phyloP scores from a whole-genome alignment of 2,113 vertebrate species.

The Centropus bengalensis region DNA sequence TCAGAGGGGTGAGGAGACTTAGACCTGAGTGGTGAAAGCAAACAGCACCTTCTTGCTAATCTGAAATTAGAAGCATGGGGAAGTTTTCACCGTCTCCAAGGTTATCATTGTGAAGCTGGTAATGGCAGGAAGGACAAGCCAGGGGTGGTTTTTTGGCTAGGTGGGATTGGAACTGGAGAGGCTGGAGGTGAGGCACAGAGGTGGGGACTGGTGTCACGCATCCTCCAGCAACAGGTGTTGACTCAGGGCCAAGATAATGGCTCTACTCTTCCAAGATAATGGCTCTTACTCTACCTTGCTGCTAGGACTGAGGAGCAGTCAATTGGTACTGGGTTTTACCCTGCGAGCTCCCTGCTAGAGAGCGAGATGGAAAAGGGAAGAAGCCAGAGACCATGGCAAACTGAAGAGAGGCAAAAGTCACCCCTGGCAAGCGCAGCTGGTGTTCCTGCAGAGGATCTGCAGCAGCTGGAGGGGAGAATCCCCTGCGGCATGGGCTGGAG shows the following conservation, averaged over 20 bases:
- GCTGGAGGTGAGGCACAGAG: constrained; percentile 46
- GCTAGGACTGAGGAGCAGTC: constrained; percentile 4
- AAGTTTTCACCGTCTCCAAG: background rate
- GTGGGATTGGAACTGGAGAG: constrained; percentile 38
- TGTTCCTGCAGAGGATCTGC: background rate
- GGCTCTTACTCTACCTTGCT: too few species aligned
- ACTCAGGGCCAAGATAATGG: constrained; percentile 42
- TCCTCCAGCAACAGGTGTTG: constrained; percentile 59
- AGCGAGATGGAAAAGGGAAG: background rate
- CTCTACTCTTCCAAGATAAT: constrained; percentile 40
- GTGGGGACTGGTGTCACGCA: constrained; percentile 32
- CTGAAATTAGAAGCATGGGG: background rate
- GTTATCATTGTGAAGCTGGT: background rate
- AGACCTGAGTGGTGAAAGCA: background rate
- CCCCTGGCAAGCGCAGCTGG: background rate
- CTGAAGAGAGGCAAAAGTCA: background rate
- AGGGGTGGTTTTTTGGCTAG: constrained; percentile 10
- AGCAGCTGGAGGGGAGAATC: background rate
- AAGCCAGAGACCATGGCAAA: background rate
- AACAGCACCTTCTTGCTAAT: background rate
- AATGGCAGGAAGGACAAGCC: background rate
- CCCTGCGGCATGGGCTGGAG: background rate
- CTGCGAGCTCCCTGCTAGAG: background rate
- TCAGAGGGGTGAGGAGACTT: background rate
- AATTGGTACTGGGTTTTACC: background rate